Conservation (phyloP, 2,888 invertebrate genomes). For the Sarcophaga rosellei region DNA sequence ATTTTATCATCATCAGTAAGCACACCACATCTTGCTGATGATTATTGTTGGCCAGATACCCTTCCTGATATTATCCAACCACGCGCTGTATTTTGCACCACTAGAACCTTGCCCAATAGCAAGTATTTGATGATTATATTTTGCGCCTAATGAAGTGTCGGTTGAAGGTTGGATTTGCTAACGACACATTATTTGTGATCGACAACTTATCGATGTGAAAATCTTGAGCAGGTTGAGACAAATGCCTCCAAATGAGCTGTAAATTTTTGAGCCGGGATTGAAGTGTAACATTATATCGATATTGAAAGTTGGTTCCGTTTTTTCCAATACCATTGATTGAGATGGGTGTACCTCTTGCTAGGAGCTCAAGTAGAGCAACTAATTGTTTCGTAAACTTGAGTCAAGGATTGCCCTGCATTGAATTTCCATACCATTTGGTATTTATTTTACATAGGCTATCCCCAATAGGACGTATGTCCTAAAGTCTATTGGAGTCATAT, state of each 20-base stretch:
- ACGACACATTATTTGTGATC: too few species aligned
- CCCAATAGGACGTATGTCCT: background rate
- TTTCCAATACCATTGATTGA: too few species aligned
- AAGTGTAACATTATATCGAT: background rate
- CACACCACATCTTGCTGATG: background rate
- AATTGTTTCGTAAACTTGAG: too few species aligned
- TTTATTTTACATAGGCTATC: background rate
- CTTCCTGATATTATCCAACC: background rate
- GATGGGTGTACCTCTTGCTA: too few species aligned
- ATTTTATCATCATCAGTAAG: background rate
- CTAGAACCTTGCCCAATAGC: too few species aligned
- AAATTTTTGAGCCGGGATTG: background rate
- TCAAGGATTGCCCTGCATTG: background rate
- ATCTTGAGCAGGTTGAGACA: too few species aligned
- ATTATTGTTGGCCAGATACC: background rate
- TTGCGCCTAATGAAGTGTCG: too few species aligned
- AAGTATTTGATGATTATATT: too few species aligned
- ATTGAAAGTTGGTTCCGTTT: background rate
- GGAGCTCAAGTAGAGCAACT: too few species aligned
- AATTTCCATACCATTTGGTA: background rate
- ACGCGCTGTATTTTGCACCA: background rate
- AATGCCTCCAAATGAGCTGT: background rate
- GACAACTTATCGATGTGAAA: too few species aligned
- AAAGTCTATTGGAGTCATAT: too few species aligned
- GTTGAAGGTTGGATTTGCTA: too few species aligned